These are phyloP conservation scores for Pygmarrhopalites habei DNA, from an alignment of 1,140 invertebrate genomes.

Conservation along the genomic window DNA sequence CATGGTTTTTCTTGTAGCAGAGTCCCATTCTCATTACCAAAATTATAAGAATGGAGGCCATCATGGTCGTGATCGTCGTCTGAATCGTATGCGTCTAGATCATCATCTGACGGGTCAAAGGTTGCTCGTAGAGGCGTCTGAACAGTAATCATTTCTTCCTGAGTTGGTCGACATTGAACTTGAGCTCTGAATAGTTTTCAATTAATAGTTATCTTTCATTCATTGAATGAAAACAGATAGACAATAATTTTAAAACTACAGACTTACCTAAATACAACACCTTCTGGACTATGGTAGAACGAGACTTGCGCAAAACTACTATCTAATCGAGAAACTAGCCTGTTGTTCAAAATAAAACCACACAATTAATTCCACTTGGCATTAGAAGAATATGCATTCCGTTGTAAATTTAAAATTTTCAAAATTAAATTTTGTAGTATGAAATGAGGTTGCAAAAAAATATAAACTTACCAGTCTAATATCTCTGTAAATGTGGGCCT, in stretches of 20 bases:
- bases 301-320: constrained; percentile 60
- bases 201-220: too few relatives aligned
- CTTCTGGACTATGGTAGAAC: constrained; percentile 67
- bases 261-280: too few relatives aligned
- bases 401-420: too few relatives aligned
- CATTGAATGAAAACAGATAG: too few relatives aligned
- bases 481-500: constrained; percentile 79
- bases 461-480: constrained; percentile 47
- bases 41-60: background rate
- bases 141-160: constrained; percentile 17
- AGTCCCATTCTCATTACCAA: background rate
- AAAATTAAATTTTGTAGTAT: too few relatives aligned
- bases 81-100: constrained; percentile 17
- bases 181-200: constrained; percentile 45
- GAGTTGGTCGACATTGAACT: constrained; percentile 20
- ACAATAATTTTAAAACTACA: too few relatives aligned
- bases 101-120: constrained; percentile 11
- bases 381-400: too few relatives aligned
- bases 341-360: constrained; percentile 39
- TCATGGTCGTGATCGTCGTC: constrained; percentile 15
- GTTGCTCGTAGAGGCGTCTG: constrained; percentile 23
- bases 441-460: too few relatives aligned
- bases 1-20: background rate
- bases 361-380: too few relatives aligned
- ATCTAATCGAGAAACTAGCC: constrained; percentile 52